Conservation (phyloP, 1,140 invertebrate genomes). For the Diorhabda carinulata region DNA sequence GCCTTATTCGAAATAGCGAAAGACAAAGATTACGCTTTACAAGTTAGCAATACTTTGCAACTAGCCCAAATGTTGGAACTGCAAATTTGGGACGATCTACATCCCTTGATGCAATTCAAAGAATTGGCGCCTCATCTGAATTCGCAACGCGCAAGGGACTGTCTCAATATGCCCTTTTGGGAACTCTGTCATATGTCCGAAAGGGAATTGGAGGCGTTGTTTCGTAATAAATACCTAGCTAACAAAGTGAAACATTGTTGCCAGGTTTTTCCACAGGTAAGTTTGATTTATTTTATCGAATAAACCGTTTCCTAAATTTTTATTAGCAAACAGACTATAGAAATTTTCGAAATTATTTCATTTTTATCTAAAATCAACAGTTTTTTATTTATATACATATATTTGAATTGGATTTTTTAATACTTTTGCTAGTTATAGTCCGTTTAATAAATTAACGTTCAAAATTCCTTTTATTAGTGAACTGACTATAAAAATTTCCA, state of each 20-base stretch:
- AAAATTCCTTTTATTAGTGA: no score
- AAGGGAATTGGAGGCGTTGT: constrained; percentile 76
- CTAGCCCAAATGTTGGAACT: constrained; percentile 89
- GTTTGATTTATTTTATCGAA: neutral
- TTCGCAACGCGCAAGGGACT: constrained; percentile 55
- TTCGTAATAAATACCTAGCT: constrained; percentile 76
- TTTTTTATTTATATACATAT: no score
- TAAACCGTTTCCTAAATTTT: no score
- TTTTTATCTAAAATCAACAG: no score
- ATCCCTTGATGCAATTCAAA: constrained; percentile 82
- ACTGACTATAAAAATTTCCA: no score
- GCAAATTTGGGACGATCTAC: constrained; percentile 84
- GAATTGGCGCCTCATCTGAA: constrained; percentile 54
- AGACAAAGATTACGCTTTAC: constrained; percentile 81
- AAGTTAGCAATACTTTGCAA: constrained; percentile 75
- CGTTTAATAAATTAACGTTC: no score
- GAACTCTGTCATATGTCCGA: constrained; percentile 80
- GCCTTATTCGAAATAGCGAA: constrained; percentile 94
- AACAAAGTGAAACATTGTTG: constrained; percentile 78
- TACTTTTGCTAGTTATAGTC: no score
- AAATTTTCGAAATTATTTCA: no score
- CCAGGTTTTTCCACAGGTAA: constrained; percentile 78
- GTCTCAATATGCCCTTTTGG: constrained; percentile 64
- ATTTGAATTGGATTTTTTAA: no score
- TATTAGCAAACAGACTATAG: no score